Base-by-base conservation (phyloP, 2,888 invertebrate genomes). In the Platycheirus rosarum region DNA sequence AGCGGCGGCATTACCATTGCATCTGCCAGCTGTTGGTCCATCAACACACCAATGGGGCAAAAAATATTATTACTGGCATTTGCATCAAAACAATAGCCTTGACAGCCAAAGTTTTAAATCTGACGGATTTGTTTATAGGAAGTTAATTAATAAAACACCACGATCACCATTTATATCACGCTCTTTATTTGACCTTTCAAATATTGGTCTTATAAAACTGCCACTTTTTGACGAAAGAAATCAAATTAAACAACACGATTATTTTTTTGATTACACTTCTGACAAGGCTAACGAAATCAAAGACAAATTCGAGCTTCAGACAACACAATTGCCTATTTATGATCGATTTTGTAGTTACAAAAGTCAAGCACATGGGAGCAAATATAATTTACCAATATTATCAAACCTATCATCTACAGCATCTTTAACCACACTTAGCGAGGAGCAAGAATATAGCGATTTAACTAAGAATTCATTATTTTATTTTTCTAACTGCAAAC, bases 181-280 rank as follows among this genome's bases (percentile, higher is more conserved):
- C 13, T 78, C 66, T 6, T 40, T 78, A 7, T 66, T 73, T 14
- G 65, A 78, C 46, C 14, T 78, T 8, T 73, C 71, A 0, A 78
- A 51, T 16, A 60, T 62, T 13, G 71, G 66, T 20, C 6, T 65
- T 0, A 29, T 78, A n/a, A 71, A 8, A 8, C 62, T 57, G 5
- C 35, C 70, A 42, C 20, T 51, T 9, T 55, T 71, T 18, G 37
- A 44, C 26, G 66, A 73, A 11, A 18, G 40, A 4, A 65, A 32
- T 14, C 40, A n/a, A 2, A 55, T 8, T 3, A 40, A 0, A 42
- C 40, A 5, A 6, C 11, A 5, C 0, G 23, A 55, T 26, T 62
- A 55, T 42, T 57, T 44, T n/a, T 2, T 20, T 20, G 29, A 60
- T 40, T 46, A 7, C 6, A 11, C 11, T 14, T 18, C 14, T 1